Conservation (phyloP, 2,888 invertebrate genomes). For the Hipparchia semele region DNA sequence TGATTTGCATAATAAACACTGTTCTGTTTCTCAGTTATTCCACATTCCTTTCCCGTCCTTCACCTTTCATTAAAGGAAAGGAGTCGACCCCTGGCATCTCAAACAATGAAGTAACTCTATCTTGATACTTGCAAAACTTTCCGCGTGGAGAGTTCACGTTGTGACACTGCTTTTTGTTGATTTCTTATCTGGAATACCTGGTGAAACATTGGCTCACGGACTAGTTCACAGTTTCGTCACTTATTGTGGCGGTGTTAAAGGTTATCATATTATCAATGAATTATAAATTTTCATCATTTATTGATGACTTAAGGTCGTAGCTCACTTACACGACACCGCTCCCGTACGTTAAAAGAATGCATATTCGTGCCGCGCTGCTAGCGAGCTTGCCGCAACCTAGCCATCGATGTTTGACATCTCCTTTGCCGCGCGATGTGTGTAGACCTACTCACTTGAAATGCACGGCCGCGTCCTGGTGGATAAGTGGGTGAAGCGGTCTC, state of each 20-base stretch:
- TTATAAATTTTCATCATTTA: slow-evolving; percentile 36
- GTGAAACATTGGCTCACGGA: slow-evolving; percentile 69
- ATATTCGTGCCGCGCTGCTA: no score
- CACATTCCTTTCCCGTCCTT: slow-evolving; percentile 67
- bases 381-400: no score
- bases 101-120: slow-evolving; percentile 63
- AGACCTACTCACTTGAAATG: no score
- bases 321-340: no score
- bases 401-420: no score
- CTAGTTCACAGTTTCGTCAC: slow-evolving; percentile 68
- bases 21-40: slow-evolving; percentile 55
- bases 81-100: slow-evolving; percentile 61
- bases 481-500: no score
- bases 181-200: slow-evolving; percentile 69
- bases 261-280: slow-evolving; percentile 68
- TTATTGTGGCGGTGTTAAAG: slow-evolving; percentile 58
- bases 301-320: background rate
- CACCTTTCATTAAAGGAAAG: slow-evolving; percentile 72
- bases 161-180: slow-evolving; percentile 70
- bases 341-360: no score
- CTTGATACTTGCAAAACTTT: slow-evolving; percentile 68
- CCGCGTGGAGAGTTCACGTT: slow-evolving; percentile 61
- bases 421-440: no score
- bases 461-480: no score
- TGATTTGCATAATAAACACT: slow-evolving; percentile 60